Conservation (phyloP, 2,888 invertebrate species). For the Syrista parreyssii region DNA sequence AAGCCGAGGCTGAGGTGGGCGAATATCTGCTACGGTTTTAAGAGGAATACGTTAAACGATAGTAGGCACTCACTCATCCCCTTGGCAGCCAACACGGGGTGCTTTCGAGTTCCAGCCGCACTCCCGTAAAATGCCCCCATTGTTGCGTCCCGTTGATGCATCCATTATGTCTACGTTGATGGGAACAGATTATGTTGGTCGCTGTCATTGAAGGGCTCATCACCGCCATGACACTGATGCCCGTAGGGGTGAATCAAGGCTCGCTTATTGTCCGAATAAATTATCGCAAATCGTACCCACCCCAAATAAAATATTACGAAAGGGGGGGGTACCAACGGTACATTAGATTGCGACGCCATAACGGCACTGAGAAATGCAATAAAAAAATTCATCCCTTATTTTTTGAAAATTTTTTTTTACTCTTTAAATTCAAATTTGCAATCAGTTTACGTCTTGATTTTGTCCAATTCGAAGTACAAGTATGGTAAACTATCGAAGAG, state of each 20-base stretch:
- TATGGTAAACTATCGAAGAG: too few relatives aligned
- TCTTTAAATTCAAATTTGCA: too few relatives aligned
- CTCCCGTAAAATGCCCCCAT: slow-evolving; percentile 50
- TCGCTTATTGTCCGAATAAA: slow-evolving; percentile 57
- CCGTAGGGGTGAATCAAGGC: slow-evolving; percentile 25
- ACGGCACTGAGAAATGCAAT: too few relatives aligned
- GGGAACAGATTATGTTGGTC: slow-evolving; percentile 63
- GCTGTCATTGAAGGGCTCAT: slow-evolving; percentile 61
- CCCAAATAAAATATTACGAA: not conserved
- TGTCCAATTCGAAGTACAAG: too few relatives aligned
- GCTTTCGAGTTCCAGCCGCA: slow-evolving; percentile 38
- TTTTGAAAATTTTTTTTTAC: too few relatives aligned
- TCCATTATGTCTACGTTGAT: slow-evolving; percentile 62
- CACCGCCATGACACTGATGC: slow-evolving; percentile 59
- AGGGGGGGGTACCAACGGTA: too few relatives aligned
- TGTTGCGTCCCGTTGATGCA: slow-evolving; percentile 52
- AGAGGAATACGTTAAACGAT: not conserved
- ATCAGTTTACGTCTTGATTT: too few relatives aligned
- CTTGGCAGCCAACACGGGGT: slow-evolving; percentile 20
- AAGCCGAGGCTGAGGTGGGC: slow-evolving; percentile 27
- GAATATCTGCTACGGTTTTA: slow-evolving; percentile 17
- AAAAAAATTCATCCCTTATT: too few relatives aligned
- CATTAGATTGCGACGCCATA: too few relatives aligned
- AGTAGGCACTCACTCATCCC: slow-evolving; percentile 6
- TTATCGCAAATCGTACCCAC: slow-evolving; percentile 35